Base-by-base conservation (phyloP, 2,888 invertebrate genomes). In the Heliconius ethilla region DNA sequence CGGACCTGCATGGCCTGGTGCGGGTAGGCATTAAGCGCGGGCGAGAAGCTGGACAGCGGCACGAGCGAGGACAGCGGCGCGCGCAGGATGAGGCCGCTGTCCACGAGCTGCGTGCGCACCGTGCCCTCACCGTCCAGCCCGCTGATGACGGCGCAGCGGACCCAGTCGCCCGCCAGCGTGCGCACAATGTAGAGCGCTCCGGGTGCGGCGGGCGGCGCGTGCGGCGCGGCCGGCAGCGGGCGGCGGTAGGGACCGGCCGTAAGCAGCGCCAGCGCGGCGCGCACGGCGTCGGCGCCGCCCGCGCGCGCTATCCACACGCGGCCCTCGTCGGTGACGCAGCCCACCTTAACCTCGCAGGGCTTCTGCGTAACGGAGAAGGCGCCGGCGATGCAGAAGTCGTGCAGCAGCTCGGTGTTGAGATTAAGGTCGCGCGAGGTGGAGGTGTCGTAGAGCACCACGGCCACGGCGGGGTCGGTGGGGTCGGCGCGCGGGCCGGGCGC, bases 381-480 rank as follows among this genome's bases (percentile, higher is more conserved):
- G 83, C 89, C 87, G 81, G 89, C 84, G 84, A 87, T 88, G 88
- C 94, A 86, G 95, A 95, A 89, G 91, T 93, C 87, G 83, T 95
- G 94, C 67, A 95, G 89, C 76, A 96, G 90, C 85, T 95, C 89
- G 82, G 95, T 94, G 89, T 96, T 96, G 77, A 96, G 89, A 88
- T 96, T 95, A 76, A 96, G 88, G 88, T 96, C 96, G 65, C 95
- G 95, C 62, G 92, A 91, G 59, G 95, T 95, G 63, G 95, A 94
- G 13, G 96, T 96, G 89, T 97, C 96, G 87, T 95, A 96, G 75
- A 97, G 93, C 55, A 95, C 94, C 75, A 96, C 94, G 70, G 95
- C 95, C 45, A 96, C 94, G 82, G 92, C 89, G 18, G 92, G 91
- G 85, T 94, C 95, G 81, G 91, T 84, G 80, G 92, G 92, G 87